Evolutionary conservation across 2,797 vertebrate genomes (phyloP), one percentile per base, ranked within the genome.

Genomic region (Melanogrammus aeglefinus): DNA sequence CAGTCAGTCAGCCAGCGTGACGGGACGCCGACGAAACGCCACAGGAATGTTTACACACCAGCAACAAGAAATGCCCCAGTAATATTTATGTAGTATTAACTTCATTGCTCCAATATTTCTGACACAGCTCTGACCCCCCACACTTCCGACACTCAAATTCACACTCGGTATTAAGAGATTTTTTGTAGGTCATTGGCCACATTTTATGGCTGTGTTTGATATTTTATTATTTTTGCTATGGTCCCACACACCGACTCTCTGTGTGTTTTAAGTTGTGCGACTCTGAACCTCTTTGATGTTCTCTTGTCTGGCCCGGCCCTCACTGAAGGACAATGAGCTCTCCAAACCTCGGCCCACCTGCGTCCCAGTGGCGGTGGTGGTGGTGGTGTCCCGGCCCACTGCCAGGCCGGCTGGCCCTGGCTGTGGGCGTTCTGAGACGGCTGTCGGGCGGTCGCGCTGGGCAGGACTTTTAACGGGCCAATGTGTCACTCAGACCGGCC

Each of bases 1-100:
- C 41, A 35, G 72, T 76, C 35, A 35, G 72, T 76, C 35, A 81
- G 66, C 63, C 8, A 4, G 21, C 75, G 24, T 27, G 36, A 31
- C 57, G 2, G 76, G 29, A 31, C 12, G 41, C 41, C 80, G 41
- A 18, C 82, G 83, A 81, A 84, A 85, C 4, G 4, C 80, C 80
- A 81, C 77, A 38, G 80, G 76, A 86, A 84, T 89, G 85, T 88
- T 89, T 84, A 78, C 47, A 39, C 80, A 79, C 81, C 82, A 80
- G 2, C 27, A 81, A 6, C 4, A 51, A 21, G 14, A 51, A 51
- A 51, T 51, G 18, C 14, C 5, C 18, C 2, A 21, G 18, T 0
- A 6, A 51, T 21, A 51, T 51, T 51, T 51, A 51, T 51, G 47
- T 6, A 6, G 14, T 21, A 51, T 18, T 51, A 14, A 51, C 47